Evolutionary conservation across 1,140 invertebrate genomes (phyloP), one percentile per base, ranked within the genome.

Genomic region (Saxidomus purpurata): DNA sequence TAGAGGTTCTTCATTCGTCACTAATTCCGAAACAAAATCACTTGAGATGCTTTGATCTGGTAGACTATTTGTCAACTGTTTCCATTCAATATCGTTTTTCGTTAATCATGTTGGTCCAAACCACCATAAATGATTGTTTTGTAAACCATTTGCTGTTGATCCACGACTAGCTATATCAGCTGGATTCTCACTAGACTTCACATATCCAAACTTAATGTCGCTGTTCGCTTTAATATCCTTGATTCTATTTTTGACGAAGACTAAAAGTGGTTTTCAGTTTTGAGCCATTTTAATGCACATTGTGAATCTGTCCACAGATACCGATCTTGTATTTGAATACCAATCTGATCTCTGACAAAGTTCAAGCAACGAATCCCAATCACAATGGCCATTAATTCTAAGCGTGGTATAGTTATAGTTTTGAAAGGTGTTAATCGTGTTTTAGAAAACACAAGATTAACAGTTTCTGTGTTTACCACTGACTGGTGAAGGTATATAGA

Each of bases 331-430:
- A 80, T 6, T 4, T 4, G 25, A 6, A 80, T 19, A 6, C 17
- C 6, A 15, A 80, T 15, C 40, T 80, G 38, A 19, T 34, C 31
- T 80, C 49, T 80, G 13, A 80, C 76, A 61, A 28, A 82, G 15
- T 25, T 82, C 28, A 52, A 6, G 36, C 34, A 82, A 13, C 22
- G 4, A 31, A 82, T n/a, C 13, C 40, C 55, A 31, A 82, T 52
- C 6, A 82, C 11, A 82, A 61, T 52, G 36, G 22, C 80, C 80
- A 82, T 82, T 9, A 82, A 19, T 82, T 82, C 80, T 25, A 82
- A 36, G 31, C 80, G 59, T 61, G 80, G 76, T 15, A 80, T 52
- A 47, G 76, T 9, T 13, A 52, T 80, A 13, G 8, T 17, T 82
- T 82, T 82, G 6, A 34, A 8, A 34, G 80, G 80, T 9, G 80